phyloP scores from a whole-genome alignment of 1,140 invertebrate genomes.

The Saccostrea echinata region DNA sequence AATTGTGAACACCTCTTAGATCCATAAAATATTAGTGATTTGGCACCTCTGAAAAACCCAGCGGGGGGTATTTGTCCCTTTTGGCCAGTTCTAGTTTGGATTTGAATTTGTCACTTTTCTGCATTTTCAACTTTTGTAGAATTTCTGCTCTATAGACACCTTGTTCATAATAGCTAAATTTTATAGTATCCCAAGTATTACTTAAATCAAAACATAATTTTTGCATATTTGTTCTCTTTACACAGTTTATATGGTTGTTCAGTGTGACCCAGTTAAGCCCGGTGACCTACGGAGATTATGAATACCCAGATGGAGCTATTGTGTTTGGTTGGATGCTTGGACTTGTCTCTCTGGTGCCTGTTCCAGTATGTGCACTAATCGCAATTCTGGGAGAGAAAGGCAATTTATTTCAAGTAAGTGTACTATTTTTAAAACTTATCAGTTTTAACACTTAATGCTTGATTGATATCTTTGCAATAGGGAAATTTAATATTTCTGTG shows the following conservation, averaged over 20 bases:
- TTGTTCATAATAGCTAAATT: too few species aligned
- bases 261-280: slow-evolving; percentile 70
- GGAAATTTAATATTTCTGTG: too few species aligned
- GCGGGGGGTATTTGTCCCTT: too few species aligned
- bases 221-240: background rate
- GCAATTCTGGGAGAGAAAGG: slow-evolving; percentile 59
- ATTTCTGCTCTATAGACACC: too few species aligned
- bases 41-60: too few species aligned
- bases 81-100: too few species aligned
- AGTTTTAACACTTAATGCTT: too few species aligned
- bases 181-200: background rate
- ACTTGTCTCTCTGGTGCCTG: slow-evolving; percentile 62
- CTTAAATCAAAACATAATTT: background rate
- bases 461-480: too few species aligned
- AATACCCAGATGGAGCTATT: slow-evolving; percentile 78
- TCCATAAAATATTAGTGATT: too few species aligned
- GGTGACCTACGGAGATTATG: slow-evolving; percentile 73
- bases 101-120: too few species aligned
- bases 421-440: background rate
- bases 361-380: slow-evolving; percentile 61
- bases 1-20: too few species aligned
- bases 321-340: slow-evolving; percentile 73
- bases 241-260: slow-evolving; percentile 75
- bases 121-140: too few species aligned
- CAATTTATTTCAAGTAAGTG: slow-evolving; percentile 60